These are phyloP conservation scores for Sprattus sprattus DNA, from an alignment of 2,113 vertebrate genomes.

Conservation along the genomic window DNA sequence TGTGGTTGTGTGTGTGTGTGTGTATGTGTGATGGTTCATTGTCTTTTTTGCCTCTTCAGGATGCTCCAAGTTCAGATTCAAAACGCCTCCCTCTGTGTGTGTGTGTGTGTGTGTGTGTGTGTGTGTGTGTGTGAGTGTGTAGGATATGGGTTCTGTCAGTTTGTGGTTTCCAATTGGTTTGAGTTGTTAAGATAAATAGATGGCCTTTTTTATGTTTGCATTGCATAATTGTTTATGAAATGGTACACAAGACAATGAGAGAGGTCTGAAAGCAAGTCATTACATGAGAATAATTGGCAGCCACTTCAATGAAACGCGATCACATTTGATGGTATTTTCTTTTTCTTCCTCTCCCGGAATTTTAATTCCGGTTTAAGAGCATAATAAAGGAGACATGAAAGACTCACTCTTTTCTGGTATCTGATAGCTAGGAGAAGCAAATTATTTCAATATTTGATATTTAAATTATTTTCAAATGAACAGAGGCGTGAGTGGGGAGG, in stretches of 20 bases:
- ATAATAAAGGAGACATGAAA: slow-evolving; percentile 68
- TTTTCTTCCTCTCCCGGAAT: background rate
- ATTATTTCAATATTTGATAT: slow-evolving; percentile 74
- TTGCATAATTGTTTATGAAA: slow-evolving; percentile 29
- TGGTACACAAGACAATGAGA: slow-evolving; percentile 38
- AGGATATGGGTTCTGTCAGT: background rate
- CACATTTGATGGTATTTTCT: slow-evolving; percentile 33
- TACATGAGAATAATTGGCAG: slow-evolving; percentile 21
- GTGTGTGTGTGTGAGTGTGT: background rate
- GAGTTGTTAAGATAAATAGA: background rate
- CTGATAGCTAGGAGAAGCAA: slow-evolving; percentile 68
- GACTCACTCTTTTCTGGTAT: slow-evolving; percentile 58
- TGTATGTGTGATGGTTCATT: background rate
- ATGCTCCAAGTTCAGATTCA: background rate
- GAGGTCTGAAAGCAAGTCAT: slow-evolving; percentile 26
- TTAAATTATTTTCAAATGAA: slow-evolving; percentile 77
- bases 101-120: background rate
- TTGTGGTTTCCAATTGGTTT: background rate
- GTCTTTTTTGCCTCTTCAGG: background rate
- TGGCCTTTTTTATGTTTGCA: slow-evolving; percentile 16
- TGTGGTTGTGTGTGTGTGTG: background rate
- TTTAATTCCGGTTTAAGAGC: slow-evolving; percentile 41
- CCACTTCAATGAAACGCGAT: slow-evolving; percentile 33
- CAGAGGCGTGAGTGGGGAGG: slow-evolving; percentile 64
- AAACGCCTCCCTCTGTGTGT: background rate